phyloP scores from a whole-genome alignment of 2,888 invertebrate genomes.

The Adineta ricciae region DNA sequence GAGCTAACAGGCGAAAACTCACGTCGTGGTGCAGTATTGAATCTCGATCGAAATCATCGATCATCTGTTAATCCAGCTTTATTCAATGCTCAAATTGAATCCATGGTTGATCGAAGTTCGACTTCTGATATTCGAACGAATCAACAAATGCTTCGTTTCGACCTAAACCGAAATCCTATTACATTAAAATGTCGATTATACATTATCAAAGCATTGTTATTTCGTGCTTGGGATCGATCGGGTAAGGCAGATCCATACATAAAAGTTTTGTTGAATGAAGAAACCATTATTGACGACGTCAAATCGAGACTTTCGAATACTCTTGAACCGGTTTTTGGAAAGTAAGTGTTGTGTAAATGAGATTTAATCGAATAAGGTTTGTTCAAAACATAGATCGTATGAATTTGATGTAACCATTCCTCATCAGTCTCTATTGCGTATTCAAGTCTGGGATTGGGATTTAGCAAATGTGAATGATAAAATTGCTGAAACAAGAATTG shows the following conservation, averaged over 20 bases:
- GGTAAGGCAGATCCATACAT: conserved; percentile 72
- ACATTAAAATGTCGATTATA: conserved; percentile 50
- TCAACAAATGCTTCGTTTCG: background rate
- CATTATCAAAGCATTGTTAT: conserved; percentile 46
- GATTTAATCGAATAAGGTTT: background rate
- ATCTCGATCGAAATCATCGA: background rate
- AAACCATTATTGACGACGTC: conserved; percentile 69
- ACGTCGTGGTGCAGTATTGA: background rate
- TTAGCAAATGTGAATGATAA: conserved; percentile 75
- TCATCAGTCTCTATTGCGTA: conserved; percentile 72
- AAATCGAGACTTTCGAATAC: conserved; percentile 82
- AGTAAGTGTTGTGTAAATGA: conserved; percentile 43
- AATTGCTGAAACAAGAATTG: conserved; percentile 80
- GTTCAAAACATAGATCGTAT: conserved; percentile 68
- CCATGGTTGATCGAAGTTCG: background rate
- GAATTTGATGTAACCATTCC: conserved; percentile 85
- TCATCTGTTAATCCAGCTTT: background rate
- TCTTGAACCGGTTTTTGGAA: conserved; percentile 77
- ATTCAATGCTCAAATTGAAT: background rate
- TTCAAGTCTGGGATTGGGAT: conserved; percentile 81
- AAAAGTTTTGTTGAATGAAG: conserved; percentile 67
- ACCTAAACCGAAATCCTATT: conserved; percentile 40
- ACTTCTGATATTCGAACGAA: background rate
- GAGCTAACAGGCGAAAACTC: background rate
- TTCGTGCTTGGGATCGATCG: conserved; percentile 52